A percentile compares a stretch with the other conserved stretches of the same genome.
phyloP scores from a whole-genome alignment of 2,797 vertebrate species.

The Lepus oiostolus region DNA sequence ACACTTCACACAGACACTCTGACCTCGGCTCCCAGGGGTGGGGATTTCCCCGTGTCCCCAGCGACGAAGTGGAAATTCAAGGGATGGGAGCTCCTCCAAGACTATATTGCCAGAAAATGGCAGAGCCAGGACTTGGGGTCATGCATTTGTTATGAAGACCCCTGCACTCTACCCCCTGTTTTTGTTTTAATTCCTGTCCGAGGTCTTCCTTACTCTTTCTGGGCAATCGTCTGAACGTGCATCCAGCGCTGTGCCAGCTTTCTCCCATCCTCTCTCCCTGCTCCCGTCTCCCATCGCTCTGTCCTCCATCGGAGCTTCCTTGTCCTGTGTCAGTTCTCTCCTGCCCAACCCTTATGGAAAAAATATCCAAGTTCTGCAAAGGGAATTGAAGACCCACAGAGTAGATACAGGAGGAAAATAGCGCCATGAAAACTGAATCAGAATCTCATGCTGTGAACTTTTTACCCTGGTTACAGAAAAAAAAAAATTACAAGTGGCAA shows the following conservation, averaged over 20 bases:
- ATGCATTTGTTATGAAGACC: background rate
- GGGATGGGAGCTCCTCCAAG: background rate
- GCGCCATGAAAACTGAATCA: background rate
- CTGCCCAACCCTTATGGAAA: background rate
- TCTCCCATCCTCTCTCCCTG: background rate
- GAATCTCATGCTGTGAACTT: conserved; percentile 13
- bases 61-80: background rate
- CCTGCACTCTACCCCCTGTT: background rate
- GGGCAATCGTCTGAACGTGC: background rate
- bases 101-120: background rate
- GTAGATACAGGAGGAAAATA: background rate
- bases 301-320: background rate
- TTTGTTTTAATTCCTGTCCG: background rate
- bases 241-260: background rate
- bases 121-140: background rate
- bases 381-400: background rate
- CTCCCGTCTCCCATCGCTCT: background rate
- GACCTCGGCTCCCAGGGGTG: background rate
- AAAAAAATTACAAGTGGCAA: conserved; percentile 45
- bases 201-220: background rate
- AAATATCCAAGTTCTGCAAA: background rate
- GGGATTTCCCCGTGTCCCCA: background rate
- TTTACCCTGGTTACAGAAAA: background rate
- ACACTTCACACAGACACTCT: background rate
- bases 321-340: background rate